These are phyloP conservation scores for Rhamnusium bicolor DNA, from an alignment of 2,888 invertebrate genomes.

Conservation along the genomic window DNA sequence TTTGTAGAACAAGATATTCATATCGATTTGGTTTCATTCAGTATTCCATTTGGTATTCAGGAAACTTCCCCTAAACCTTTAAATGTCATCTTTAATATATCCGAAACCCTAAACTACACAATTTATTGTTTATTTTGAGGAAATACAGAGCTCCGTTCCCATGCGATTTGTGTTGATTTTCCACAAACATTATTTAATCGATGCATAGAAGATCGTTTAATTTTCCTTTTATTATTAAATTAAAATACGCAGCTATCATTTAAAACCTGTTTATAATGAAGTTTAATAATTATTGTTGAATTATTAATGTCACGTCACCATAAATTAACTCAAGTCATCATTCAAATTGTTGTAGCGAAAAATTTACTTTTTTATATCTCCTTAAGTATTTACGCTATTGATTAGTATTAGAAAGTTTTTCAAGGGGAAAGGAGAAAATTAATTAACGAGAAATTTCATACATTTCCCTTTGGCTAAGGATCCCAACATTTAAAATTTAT, in stretches of 20 bases:
- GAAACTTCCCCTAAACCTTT: neutral
- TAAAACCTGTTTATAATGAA: neutral
- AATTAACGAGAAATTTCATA: neutral
- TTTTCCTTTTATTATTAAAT: conserved; percentile 5
- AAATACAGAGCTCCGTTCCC: neutral
- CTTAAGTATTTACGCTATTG: neutral
- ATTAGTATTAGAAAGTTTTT: neutral
- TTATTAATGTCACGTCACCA: neutral
- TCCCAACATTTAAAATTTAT: too few relatives aligned
- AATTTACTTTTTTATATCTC: neutral
- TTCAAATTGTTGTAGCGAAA: neutral
- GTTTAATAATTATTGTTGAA: neutral
- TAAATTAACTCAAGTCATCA: neutral
- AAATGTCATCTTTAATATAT: conserved; percentile 28
- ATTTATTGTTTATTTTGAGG: conserved; percentile 27
- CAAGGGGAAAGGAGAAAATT: neutral
- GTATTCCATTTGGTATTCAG: conserved; percentile 16
- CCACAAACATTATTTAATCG: conserved; percentile 15
- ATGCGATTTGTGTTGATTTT: conserved; percentile 14
- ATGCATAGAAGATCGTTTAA: neutral
- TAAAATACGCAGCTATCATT: neutral
- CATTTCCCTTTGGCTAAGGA: neutral
- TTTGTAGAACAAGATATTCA: conserved; percentile 3
- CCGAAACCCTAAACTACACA: neutral
- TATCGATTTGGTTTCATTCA: conserved; percentile 27